phyloP scores from a whole-genome alignment of 2,888 invertebrate genomes.

The Lithophane semibrunnea region DNA sequence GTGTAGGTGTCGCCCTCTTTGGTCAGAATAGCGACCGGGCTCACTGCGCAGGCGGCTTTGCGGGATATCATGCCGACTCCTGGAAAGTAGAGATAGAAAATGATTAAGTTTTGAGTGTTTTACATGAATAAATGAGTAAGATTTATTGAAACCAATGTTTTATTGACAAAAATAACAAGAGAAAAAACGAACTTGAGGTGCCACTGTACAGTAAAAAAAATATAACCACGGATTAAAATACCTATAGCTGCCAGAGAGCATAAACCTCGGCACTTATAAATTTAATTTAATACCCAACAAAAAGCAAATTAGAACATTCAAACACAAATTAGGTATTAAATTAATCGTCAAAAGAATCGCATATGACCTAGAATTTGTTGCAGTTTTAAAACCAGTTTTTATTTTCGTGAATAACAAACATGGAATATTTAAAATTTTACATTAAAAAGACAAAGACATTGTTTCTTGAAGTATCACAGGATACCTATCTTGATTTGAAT shows the following conservation, averaged over 20 bases:
- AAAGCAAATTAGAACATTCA: not conserved
- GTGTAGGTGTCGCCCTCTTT: conserved; percentile 77
- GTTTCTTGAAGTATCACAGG: not conserved
- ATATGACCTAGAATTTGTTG: not conserved
- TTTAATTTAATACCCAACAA: no score
- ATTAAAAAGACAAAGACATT: conserved; percentile 8
- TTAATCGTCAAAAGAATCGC: not conserved
- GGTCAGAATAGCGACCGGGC: conserved; percentile 71
- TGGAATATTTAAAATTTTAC: not conserved
- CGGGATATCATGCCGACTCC: conserved; percentile 79
- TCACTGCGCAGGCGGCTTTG: conserved; percentile 77
- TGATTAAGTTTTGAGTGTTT: not conserved
- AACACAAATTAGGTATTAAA: not conserved
- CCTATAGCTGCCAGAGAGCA: no score
- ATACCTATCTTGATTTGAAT: not conserved
- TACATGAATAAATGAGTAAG: no score
- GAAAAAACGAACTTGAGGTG: no score
- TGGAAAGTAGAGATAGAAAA: conserved; percentile 62
- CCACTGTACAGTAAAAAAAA: no score
- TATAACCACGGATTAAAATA: no score
- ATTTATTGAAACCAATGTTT: no score
- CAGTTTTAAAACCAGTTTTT: not conserved
- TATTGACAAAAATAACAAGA: no score
- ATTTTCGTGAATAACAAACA: not conserved
- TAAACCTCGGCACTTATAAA: no score